Evolutionary conservation across 2,113 vertebrate species (phyloP).

Genomic region (Cynocephalus volans): DNA sequence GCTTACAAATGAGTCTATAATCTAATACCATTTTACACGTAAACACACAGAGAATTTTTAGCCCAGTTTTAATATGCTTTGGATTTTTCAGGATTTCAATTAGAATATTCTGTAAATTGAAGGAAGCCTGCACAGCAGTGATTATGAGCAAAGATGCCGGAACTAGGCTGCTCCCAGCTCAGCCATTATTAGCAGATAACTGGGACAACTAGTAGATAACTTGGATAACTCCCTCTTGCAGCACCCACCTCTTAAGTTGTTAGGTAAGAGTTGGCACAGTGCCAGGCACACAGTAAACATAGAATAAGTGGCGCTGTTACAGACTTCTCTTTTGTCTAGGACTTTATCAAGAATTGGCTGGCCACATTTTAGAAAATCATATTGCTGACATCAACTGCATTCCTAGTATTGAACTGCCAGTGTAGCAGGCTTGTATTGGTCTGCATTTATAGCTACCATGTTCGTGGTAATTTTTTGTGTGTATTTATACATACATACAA

Average conservation of each 20-base stretch:
- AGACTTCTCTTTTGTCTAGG: not conserved
- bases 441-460: not conserved
- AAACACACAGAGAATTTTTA: not conserved
- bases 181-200: accelerated
- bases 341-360: not conserved
- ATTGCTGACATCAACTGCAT: not conserved
- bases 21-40: not conserved
- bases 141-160: not conserved
- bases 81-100: not conserved
- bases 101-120: not conserved
- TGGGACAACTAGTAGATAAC: accelerated
- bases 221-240: not conserved
- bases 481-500: not conserved
- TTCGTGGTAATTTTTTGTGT: not conserved
- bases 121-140: not conserved
- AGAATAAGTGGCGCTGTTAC: accelerated
- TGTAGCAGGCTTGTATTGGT: too few relatives aligned
- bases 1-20: not conserved
- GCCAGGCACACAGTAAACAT: not conserved
- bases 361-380: not conserved
- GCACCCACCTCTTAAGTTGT: not conserved
- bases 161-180: not conserved
- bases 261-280: not conserved
- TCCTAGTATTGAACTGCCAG: not conserved
- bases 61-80: not conserved